Evolutionary conservation across 2,888 invertebrate species (phyloP), one percentile per base, ranked within the genome.

Genomic region (Gastracanthus pulcherrimus): DNA sequence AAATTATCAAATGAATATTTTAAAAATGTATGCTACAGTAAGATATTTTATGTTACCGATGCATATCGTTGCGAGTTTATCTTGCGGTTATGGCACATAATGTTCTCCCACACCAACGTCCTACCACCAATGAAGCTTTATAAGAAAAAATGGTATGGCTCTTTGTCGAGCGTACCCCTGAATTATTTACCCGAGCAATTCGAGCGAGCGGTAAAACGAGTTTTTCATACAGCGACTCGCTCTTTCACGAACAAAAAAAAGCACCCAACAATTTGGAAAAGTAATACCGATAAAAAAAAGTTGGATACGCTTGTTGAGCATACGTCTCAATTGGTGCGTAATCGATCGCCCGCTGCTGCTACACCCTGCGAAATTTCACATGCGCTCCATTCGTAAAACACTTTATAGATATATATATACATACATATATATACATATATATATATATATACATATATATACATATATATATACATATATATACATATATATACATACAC

Each of bases 241-340:
- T 38, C 26, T 66, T 19, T 36, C 38, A 19, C 19, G 26, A 41
- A 26, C 34, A 7, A 41, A 29, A 48, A 71, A 71, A 16, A 55
- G 34, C 55, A 13, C 9, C 51, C 71, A 19, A 70, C 29, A 79
- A 41, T 69, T 66, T 71, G 48, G 29, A 58, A 26, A 36, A 60
- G 67, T 60, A 67, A 48, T 45, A 41, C 6, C 45, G n/a, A 66
- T 74, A 48, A 41, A 66, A 70, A 67, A 38, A 45, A 51, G 38
- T 9, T n/a, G n/a, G 34, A 38, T 29, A 34, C 41, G 34, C 51
- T 34, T 62, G 60, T 70, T 36, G 58, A 67, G 66, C 31, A 58
- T 51, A 19, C 36, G 51, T 67, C 55, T 77, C 51, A 77, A 77
- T 77, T 64, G 77, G 29, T 19, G 19, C 45, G 48, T 67, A 72